Evolutionary conservation across 2,113 vertebrate species (phyloP).

Genomic region (Porphyrio hochstetteri): DNA sequence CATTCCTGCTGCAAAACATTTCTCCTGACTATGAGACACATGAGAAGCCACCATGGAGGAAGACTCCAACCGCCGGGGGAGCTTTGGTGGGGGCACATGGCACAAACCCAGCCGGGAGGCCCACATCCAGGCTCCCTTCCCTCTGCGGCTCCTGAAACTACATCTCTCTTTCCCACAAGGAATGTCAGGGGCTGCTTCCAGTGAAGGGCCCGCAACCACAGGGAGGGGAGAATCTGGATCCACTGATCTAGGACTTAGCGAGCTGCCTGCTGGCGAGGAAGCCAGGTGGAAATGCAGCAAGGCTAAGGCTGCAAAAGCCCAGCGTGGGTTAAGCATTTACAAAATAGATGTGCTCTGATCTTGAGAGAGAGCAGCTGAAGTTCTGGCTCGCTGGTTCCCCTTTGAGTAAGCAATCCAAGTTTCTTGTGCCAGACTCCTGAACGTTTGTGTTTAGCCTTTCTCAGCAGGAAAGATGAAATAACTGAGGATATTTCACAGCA

Average conservation of each 20-base stretch:
- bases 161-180: background rate
- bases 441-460: slow-evolving; percentile 17
- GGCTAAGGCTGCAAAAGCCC: background rate
- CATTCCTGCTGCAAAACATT: background rate
- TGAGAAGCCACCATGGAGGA: background rate
- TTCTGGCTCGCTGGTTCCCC: background rate
- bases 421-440: slow-evolving; percentile 23
- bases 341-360: background rate
- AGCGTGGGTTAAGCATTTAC: background rate
- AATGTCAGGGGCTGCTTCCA: background rate
- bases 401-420: background rate
- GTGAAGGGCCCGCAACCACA: accelerated
- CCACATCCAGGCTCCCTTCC: background rate
- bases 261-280: background rate
- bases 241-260: background rate
- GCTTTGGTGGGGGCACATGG: background rate
- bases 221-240: background rate
- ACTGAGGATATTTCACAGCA: background rate
- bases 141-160: background rate
- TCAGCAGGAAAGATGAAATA: slow-evolving; percentile 21
- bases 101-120: background rate
- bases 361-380: slow-evolving; percentile 33
- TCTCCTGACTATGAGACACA: background rate
- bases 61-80: background rate
- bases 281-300: background rate